Evolutionary conservation across 2,888 invertebrate species (phyloP), one percentile per base, ranked within the genome.

Genomic region (Leucania comma): DNA sequence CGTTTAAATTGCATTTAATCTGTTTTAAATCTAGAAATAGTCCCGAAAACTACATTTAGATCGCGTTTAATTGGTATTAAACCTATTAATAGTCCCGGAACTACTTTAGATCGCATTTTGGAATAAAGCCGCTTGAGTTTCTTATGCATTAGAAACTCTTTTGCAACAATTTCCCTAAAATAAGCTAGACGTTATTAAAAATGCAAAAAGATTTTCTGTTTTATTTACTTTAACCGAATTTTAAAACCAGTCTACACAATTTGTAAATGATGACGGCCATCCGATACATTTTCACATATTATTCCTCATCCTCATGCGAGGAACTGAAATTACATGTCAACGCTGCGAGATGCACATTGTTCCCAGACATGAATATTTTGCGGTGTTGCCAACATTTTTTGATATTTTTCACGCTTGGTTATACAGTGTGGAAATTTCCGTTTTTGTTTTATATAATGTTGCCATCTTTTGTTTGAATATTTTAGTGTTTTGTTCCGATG

Each of bases 241-340:
- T 26, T 22, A 62, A 62, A 42, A 14, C 5, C 6, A n/a, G 17
- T 24, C 9, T 17, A 29, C 59, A 12, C 22, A 50, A 32, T 46
- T 26, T 35, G 46, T 32, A 51, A 64, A 54, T 48, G 14, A 74
- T 78, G 48, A 17, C 20, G 54, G 53, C 70, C 73, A 72, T 74
- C 77, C 69, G 42, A 82, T 83, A 71, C 74, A 76, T 79, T 80
- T 57, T 26, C 63, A 71, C 64, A 73, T 63, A 79, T 82, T 85
- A 79, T 82, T 80, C 65, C 62, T 66, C 78, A 67, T 73, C 22
- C 67, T 78, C 83, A 35, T 57, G 48, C 64, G 53, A 90, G 87
- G 85, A 91, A 88, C 90, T 90, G 86, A 90, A 91, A 92, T 92
- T 90, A 90, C 90, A 90, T 80, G 91, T 91, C 91, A 91, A 76